phyloP scores from a whole-genome alignment of 2,113 vertebrate genomes.

The Pavo muticus region DNA sequence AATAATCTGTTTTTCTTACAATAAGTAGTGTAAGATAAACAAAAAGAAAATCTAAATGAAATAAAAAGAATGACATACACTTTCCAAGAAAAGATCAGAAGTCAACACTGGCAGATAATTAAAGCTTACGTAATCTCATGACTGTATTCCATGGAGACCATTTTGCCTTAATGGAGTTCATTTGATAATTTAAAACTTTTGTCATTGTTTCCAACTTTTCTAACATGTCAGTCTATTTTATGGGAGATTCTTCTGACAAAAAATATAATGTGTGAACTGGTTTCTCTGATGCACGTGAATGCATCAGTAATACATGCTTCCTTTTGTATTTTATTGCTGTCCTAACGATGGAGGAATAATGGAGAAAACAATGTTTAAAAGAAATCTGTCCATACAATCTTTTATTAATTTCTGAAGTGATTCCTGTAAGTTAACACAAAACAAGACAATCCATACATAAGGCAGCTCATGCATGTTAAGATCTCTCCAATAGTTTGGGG shows the following conservation, averaged over 20 bases:
- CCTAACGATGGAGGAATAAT: neutral
- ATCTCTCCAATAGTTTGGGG: neutral
- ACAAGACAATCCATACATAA: neutral
- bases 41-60: conserved; percentile 41
- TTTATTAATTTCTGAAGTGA: neutral
- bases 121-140: conserved; percentile 63
- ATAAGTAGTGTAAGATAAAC: neutral
- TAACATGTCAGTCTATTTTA: neutral
- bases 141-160: conserved; percentile 40
- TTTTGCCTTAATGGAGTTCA: conserved; percentile 56
- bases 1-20: neutral
- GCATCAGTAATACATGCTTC: neutral
- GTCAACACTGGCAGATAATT: conserved; percentile 55
- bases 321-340: neutral
- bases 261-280: neutral
- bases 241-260: neutral
- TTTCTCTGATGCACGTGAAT: neutral
- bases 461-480: neutral
- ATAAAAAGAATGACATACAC: conserved; percentile 38
- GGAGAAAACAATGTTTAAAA: neutral
- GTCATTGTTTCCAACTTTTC: conserved; percentile 5
- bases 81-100: conserved; percentile 53
- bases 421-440: neutral
- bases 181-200: conserved; percentile 39
- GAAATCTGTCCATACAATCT: neutral